Percentiles rank a stretch among this genome's conserved stretches.
Conservation (phyloP, 2,113 vertebrate species). For the Saccopteryx leptura region DNA sequence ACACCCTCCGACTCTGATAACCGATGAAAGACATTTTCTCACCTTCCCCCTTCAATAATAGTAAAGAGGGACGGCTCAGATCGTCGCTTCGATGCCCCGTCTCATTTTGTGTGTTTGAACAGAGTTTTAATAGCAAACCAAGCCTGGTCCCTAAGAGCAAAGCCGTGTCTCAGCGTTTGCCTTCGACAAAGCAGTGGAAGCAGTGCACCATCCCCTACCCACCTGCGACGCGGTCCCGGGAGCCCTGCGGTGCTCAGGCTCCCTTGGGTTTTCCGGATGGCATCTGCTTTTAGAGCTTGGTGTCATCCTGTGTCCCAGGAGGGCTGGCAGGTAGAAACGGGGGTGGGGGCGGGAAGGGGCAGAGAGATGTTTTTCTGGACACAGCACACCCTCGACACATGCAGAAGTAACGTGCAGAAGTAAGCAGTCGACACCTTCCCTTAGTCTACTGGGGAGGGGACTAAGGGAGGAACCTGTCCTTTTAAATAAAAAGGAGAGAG, state of each 20-base stretch:
- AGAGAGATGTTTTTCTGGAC: background rate
- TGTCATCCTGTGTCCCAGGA: background rate
- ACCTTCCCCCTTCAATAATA: background rate
- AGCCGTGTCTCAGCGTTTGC: background rate
- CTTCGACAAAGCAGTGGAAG: background rate
- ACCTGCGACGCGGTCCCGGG: background rate
- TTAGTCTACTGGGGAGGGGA: conserved; percentile 15
- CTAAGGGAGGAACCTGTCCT: conserved; percentile 32
- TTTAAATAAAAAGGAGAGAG: conserved; percentile 81
- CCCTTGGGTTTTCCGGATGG: background rate
- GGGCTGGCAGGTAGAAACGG: background rate
- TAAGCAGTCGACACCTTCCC: conserved; percentile 62
- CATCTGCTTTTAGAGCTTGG: background rate
- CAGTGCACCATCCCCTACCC: conserved; percentile 9
- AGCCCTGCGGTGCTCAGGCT: background rate
- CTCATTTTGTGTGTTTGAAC: background rate
- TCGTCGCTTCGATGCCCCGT: background rate
- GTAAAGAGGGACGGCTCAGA: background rate
- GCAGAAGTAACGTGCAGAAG: conserved; percentile 12
- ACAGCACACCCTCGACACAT: conserved; percentile 17
- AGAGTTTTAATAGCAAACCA: conserved; percentile 6
- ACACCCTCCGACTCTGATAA: background rate
- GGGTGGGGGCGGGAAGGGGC: background rate
- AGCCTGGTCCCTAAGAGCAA: background rate
- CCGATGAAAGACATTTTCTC: background rate